Conservation (phyloP, 2,113 vertebrate species). For the Melanotaenia duboulayi region DNA sequence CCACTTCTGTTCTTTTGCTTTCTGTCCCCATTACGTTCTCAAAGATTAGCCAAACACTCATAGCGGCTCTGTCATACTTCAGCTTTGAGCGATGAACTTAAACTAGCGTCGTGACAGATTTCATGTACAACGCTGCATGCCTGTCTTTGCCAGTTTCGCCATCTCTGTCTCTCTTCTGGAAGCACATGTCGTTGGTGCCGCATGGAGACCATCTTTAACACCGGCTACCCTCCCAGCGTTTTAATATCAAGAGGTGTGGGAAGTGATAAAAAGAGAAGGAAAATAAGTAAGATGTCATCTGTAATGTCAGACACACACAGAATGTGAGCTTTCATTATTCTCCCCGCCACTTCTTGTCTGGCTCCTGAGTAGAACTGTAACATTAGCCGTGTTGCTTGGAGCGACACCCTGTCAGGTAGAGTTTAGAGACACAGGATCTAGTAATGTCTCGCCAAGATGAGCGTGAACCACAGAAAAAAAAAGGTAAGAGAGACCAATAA, state of each 20-base stretch:
- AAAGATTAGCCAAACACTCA: slow-evolving; percentile 62
- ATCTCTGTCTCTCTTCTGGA: background rate
- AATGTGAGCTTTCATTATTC: slow-evolving; percentile 63
- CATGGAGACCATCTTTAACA: slow-evolving; percentile 24
- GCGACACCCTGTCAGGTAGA: slow-evolving; percentile 76
- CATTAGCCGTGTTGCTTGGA: slow-evolving; percentile 71
- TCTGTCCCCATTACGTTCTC: slow-evolving; percentile 45
- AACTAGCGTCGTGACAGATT: slow-evolving; percentile 61
- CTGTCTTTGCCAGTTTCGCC: slow-evolving; percentile 44
- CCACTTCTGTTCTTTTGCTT: slow-evolving; percentile 41
- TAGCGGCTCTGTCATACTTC: slow-evolving; percentile 37
- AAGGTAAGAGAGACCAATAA: slow-evolving; percentile 29
- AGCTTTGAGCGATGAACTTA: slow-evolving; percentile 52
- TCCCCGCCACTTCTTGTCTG: slow-evolving; percentile 28
- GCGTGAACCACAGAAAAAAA: slow-evolving; percentile 49
- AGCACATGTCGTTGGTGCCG: background rate
- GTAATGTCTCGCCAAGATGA: slow-evolving; percentile 46
- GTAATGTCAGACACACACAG: slow-evolving; percentile 72
- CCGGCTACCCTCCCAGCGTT: slow-evolving; percentile 21
- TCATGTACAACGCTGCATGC: slow-evolving; percentile 30
- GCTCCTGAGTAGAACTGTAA: slow-evolving; percentile 66
- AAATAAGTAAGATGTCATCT: slow-evolving; percentile 79
- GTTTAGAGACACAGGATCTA: slow-evolving; percentile 73
- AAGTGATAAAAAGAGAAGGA: slow-evolving; percentile 68
- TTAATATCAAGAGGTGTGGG: slow-evolving; percentile 61